Base-by-base conservation (phyloP, 2,113 vertebrate genomes). In the Oplegnathus fasciatus region DNA sequence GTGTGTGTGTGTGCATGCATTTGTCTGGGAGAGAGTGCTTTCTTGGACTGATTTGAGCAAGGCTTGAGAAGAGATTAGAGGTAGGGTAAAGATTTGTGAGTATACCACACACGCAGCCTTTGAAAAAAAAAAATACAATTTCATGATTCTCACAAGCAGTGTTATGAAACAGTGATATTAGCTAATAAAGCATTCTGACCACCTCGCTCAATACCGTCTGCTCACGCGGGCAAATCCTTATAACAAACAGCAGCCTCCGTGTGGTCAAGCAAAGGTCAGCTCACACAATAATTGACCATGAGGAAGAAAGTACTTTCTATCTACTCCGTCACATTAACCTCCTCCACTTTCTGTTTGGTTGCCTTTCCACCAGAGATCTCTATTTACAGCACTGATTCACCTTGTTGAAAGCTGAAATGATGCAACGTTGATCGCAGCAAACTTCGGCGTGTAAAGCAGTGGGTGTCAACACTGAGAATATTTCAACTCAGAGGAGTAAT, bases 201-300 rank as follows among this genome's bases (percentile, higher is more conserved):
- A 40, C 32, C 28, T 37, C 0, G 37, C 5, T 78, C 82, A 75
- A 62, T 79, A 62, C 30, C 24, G 1, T 74, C 52, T 4, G 70
- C 61, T 54, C 57, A 22, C 1, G 1, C 57, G 0, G 40, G 42
- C 76, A 72, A 30, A 77, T 52, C 40, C 54, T 72, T 30, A 18
- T 46, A 79, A 54, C 83, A 75, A 70, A 77, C 13, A 22, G 50
- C 73, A 42, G 55, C 34, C 5, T 62, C 54, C 1, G 9, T 65
- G 55, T 11, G 22, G 26, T 54, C 14, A 62, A 65, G 57, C 46
- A 86, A 80, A 90, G 85, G 79, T 88, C 86, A 81, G 72, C 71
- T 77, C 71, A 24, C 30, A 15, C 32, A 52, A 70, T 83, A 84
- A 88, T 8, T 66, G 58, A 82, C 9, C 52, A 6, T 42, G 1